Percentiles rank a stretch among this genome's conserved stretches.
Evolutionary conservation across 2,113 vertebrate species (phyloP).

Genomic region (Shinisaurus crocodilurus): DNA sequence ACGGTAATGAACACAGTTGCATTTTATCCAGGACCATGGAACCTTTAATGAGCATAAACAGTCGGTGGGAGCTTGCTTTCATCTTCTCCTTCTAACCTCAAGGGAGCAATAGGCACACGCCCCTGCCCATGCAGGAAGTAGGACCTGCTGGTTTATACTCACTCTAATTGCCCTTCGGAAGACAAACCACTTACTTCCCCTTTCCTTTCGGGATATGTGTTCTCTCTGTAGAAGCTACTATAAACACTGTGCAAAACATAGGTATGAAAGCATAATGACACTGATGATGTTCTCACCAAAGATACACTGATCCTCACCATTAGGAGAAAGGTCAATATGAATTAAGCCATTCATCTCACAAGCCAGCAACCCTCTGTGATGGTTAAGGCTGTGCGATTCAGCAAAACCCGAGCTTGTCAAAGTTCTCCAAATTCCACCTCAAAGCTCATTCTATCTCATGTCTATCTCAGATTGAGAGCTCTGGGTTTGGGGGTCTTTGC

Average conservation of each 20-base stretch:
- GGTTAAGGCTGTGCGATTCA: too few species aligned
- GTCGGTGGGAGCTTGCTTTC: neutral
- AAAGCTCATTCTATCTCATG: too few species aligned
- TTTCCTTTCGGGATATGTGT: neutral
- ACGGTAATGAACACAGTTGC: slow-evolving; percentile 54
- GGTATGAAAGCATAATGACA: neutral
- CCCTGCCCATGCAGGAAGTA: neutral
- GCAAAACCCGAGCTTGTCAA: too few species aligned
- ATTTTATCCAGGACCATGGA: slow-evolving; percentile 36
- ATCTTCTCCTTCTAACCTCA: neutral
- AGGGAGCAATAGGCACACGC: neutral
- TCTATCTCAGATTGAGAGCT: too few species aligned
- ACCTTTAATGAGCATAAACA: slow-evolving; percentile 11
- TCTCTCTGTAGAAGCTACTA: neutral
- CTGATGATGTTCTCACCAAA: neutral
- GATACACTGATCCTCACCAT: neutral
- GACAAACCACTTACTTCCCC: neutral
- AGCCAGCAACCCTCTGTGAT: neutral
- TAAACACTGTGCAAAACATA: neutral
- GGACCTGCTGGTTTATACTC: neutral
- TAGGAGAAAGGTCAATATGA: neutral
- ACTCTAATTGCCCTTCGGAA: neutral
- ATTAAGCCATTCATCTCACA: neutral
- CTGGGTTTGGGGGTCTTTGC: too few species aligned
- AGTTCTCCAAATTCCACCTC: too few species aligned